These are phyloP conservation scores for Lordiphosa andalusiaca DNA, from an alignment of 2,888 invertebrate species.

Conservation along the genomic window DNA sequence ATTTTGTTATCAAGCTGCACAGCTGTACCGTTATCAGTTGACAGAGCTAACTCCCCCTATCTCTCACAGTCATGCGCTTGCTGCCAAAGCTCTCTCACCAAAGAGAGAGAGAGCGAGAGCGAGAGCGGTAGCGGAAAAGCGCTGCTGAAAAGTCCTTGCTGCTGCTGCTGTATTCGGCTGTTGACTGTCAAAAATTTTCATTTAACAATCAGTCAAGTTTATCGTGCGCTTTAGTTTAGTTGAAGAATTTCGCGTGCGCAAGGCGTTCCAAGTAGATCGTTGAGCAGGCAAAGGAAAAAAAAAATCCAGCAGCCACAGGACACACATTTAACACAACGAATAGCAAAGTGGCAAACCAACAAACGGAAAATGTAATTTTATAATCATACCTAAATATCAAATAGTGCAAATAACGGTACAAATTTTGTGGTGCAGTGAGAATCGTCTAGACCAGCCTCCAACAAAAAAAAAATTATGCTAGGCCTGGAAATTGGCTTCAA, in stretches of 20 bases:
- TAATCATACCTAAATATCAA: neutral
- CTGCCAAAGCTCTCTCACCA: slow-evolving; percentile 41
- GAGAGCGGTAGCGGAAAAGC: slow-evolving; percentile 10
- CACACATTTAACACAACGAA: slow-evolving; percentile 38
- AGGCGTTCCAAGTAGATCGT: slow-evolving; percentile 28
- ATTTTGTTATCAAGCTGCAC: slow-evolving; percentile 56
- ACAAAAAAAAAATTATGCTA: slow-evolving; percentile 7
- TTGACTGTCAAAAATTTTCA: slow-evolving; percentile 70
- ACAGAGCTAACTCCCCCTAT: slow-evolving; percentile 7
- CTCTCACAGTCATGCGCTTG: slow-evolving; percentile 47
- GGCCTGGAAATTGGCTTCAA: slow-evolving; percentile 24
- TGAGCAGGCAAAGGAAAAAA: slow-evolving; percentile 25
- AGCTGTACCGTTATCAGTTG: slow-evolving; percentile 68
- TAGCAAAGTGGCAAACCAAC: slow-evolving; percentile 17
- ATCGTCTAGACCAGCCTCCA: neutral
- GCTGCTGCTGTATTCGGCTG: slow-evolving; percentile 42
- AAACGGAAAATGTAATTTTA: slow-evolving; percentile 22
- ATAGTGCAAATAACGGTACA: slow-evolving; percentile 14
- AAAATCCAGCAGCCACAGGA: slow-evolving; percentile 29
- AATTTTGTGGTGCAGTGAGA: neutral
- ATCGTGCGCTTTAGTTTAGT: slow-evolving; percentile 71
- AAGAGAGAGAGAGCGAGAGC: slow-evolving; percentile 7
- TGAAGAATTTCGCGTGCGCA: slow-evolving; percentile 40
- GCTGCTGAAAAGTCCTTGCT: slow-evolving; percentile 54
- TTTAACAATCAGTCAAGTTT: slow-evolving; percentile 69